These are phyloP conservation scores for Actinia equina DNA, from an alignment of 64 coral and sea anemone species.

Conservation along the genomic window DNA sequence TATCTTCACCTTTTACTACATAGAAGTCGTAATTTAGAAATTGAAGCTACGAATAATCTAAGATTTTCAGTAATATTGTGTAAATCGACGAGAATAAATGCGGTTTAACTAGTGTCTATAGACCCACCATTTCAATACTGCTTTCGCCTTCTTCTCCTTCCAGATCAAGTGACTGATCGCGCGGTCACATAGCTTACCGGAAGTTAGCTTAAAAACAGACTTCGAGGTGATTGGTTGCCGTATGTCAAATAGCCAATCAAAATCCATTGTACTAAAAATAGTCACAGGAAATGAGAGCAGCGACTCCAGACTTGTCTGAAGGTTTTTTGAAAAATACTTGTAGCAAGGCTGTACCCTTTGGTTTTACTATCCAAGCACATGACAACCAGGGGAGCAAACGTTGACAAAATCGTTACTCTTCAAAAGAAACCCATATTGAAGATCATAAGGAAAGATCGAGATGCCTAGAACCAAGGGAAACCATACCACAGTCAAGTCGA, in stretches of 20 bases:
- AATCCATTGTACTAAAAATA: conserved; percentile 64
- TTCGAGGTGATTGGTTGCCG: conserved; percentile 27
- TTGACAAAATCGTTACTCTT: background rate
- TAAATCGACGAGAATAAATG: background rate
- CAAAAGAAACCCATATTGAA: background rate
- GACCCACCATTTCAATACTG: conserved; percentile 58
- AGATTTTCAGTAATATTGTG: background rate
- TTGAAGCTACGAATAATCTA: background rate
- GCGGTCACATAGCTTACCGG: conserved; percentile 73
- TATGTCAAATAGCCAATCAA: conserved; percentile 62
- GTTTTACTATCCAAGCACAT: background rate
- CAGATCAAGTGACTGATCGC: conserved; percentile 12
- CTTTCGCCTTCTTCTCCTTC: too few species aligned
- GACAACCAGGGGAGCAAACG: background rate
- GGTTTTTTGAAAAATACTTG: conserved; percentile 12
- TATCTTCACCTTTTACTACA: background rate
- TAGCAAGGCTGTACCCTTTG: conserved; percentile 17
- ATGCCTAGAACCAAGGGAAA: conserved; percentile 14
- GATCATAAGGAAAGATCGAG: background rate
- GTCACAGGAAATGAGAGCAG: conserved; percentile 70
- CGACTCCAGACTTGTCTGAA: conserved; percentile 38
- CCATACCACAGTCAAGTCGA: background rate
- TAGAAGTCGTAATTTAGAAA: background rate
- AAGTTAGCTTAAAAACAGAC: conserved; percentile 18
- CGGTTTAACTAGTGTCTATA: background rate